Evolutionary conservation across 37 sponge, comb jelly and placozoan species (phyloP), one percentile per base, ranked within the genome.

Genomic region (Beroe ovata): DNA sequence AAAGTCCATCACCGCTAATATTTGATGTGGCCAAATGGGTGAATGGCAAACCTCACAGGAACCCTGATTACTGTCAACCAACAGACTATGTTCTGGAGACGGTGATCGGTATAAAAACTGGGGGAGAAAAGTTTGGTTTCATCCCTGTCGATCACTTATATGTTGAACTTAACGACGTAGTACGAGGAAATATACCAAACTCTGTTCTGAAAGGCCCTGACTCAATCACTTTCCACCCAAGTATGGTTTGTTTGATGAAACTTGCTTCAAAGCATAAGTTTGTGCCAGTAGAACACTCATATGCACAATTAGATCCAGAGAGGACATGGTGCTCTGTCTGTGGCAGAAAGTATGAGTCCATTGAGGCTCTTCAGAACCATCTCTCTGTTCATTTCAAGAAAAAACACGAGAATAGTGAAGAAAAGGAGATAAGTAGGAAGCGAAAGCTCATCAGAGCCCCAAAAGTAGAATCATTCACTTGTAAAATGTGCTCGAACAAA

Each of bases 81-180:
- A 23, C 39, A 4, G 42, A 39, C 84, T 77, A 42, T 42, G 84
- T 77, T 8, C 42, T 77, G 1, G 84, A 77, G 3, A 28, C 54
- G 1, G 42, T 39, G 8, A 77, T 77, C 41, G 84, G 84, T 41
- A 3, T 77, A 23, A 41, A 23, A 1, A 35, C 25, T 30, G 84
- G 3, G 0, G 41, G 33, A 23, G 84, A 42, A 6, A 39, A 77
- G n/a, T 18, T 77, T n/a, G 84, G 84, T 8, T 77, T 42, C 84
- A 42, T 77, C 22, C 84, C 84, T 42, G 25, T 77, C 1, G 84
- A 77, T 42, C 84, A 77, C 47, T 32, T 42, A 18, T 77, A 77
- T 23, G 42, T 54, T 42, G 54, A 77, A 20, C 19, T 77, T 0
- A 40, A 19, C 8, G 25, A 77, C 6, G 84, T 77, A 21, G 54